Conservation (phyloP, 2,797 vertebrate species). For the Phalanger gymnotis region DNA sequence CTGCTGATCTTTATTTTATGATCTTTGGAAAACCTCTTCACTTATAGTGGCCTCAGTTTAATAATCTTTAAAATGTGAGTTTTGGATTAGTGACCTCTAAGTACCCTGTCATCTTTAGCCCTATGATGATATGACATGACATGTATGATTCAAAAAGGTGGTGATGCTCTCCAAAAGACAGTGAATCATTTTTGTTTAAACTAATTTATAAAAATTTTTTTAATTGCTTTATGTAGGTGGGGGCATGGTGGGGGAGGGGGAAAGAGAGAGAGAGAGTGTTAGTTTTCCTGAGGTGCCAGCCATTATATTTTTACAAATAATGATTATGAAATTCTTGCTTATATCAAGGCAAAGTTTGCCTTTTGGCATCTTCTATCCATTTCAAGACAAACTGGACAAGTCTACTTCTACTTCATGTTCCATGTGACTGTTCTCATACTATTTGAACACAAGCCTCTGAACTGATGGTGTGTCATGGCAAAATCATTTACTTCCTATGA, state of each 20-base stretch:
- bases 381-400: neutral
- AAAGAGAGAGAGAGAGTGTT: neutral
- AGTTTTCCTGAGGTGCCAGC: too few species aligned
- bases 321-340: neutral
- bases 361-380: neutral
- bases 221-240: too few species aligned
- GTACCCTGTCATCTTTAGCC: neutral
- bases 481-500: neutral
- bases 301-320: neutral
- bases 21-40: neutral
- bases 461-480: neutral
- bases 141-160: neutral
- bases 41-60: neutral
- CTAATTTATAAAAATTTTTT: too few species aligned
- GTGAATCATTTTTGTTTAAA: too few species aligned
- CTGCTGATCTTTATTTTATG: neutral
- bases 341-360: neutral
- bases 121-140: neutral
- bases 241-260: rapidly evolving
- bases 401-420: neutral
- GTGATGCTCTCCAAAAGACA: neutral
- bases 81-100: neutral
- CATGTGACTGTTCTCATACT: neutral
- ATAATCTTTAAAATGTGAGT: neutral
- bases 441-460: neutral